Conservation (phyloP, 2,113 vertebrate species). For the Tachysurus vachellii region DNA sequence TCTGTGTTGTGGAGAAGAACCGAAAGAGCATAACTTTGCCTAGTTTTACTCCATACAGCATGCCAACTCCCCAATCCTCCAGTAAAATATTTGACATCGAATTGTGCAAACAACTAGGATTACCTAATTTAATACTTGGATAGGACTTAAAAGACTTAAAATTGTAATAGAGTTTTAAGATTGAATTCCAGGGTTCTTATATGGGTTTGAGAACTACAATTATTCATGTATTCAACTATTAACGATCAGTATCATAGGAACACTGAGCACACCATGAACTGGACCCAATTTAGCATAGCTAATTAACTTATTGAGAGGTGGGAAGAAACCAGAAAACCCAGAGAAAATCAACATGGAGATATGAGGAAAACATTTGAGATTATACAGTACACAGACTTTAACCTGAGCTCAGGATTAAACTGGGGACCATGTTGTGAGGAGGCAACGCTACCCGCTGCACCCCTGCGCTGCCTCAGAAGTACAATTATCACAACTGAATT, state of each 20-base stretch:
- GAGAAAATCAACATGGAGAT: background rate
- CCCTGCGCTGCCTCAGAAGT: background rate
- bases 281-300: background rate
- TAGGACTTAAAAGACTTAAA: background rate
- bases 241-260: background rate
- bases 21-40: background rate
- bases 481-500: constrained; percentile 36
- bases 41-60: background rate
- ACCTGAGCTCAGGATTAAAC: background rate
- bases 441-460: background rate
- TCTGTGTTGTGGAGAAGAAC: background rate
- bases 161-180: background rate
- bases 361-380: background rate
- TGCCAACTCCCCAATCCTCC: background rate
- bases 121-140: background rate
- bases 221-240: background rate
- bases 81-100: background rate
- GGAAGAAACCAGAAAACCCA: background rate
- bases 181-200: background rate
- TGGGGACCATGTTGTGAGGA: background rate
- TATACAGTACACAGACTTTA: too few species aligned
- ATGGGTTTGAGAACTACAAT: background rate
- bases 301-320: too few species aligned
- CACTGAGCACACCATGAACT: background rate
- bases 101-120: background rate